Conservation (phyloP, 2,113 vertebrate species). For the Zootoca vivipara region DNA sequence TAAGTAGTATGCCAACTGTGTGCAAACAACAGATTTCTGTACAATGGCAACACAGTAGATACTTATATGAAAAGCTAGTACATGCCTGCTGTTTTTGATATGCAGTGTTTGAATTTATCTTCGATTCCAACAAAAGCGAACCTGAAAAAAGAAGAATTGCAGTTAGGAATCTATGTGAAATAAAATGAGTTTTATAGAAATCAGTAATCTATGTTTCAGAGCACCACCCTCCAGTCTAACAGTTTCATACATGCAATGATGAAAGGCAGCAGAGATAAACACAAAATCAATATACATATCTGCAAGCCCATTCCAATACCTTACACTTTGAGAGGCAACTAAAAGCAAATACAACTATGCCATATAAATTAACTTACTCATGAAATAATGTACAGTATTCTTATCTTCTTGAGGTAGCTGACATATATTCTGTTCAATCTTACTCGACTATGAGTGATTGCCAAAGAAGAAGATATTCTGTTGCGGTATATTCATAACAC, state of each 20-base stretch:
- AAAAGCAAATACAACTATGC: background rate
- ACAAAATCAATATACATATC: fast-evolving
- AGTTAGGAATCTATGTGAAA: conserved; percentile 46
- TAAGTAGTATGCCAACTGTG: conserved; percentile 17
- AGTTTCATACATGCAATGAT: background rate
- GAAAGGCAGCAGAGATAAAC: background rate
- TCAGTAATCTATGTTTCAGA: conserved; percentile 11
- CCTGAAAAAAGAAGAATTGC: conserved; percentile 78
- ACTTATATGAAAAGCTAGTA: conserved; percentile 65
- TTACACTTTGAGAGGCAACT: background rate
- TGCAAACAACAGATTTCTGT: conserved; percentile 25
- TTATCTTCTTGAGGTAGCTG: conserved; percentile 47
- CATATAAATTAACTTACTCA: background rate
- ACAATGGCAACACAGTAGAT: conserved; percentile 48
- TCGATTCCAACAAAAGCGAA: conserved; percentile 95
- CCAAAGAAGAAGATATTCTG: background rate
- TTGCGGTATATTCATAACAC: conserved; percentile 46
- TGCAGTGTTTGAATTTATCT: conserved; percentile 97
- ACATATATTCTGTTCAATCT: background rate
- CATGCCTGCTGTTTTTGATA: conserved; percentile 99
- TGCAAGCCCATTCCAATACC: fast-evolving
- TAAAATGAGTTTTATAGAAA: background rate
- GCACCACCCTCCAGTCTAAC: conserved; percentile 31
- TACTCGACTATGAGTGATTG: no score
- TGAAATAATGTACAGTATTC: conserved; percentile 40